These are phyloP conservation scores for Pterophyllum scalare DNA, from an alignment of 2,113 vertebrate species.

Conservation along the genomic window DNA sequence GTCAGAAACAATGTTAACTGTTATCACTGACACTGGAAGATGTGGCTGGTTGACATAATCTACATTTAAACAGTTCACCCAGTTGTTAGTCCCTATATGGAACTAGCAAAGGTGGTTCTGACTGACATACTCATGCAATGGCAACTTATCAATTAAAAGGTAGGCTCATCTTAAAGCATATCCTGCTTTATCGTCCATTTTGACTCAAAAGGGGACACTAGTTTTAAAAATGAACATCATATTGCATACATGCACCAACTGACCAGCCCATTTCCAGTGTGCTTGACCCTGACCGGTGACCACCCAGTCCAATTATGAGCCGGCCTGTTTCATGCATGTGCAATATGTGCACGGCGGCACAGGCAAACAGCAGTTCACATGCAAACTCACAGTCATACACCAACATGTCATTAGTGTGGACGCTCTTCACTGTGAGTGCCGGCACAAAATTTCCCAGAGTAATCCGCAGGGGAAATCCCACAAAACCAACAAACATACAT, in stretches of 20 bases:
- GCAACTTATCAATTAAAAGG: neutral
- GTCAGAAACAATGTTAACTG: conserved; percentile 27
- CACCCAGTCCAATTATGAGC: neutral
- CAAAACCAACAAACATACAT: too few relatives aligned
- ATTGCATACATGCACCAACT: neutral
- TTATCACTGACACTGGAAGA: conserved; percentile 29
- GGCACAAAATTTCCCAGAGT: neutral
- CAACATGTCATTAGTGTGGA: neutral
- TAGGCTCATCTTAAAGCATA: neutral
- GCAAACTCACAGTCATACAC: neutral
- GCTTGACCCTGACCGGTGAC: neutral
- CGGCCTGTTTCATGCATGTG: neutral
- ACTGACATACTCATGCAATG: neutral
- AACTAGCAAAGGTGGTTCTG: neutral
- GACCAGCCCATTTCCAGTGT: neutral
- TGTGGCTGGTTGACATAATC: neutral
- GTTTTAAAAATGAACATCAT: neutral
- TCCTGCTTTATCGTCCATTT: neutral
- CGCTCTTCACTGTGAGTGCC: neutral
- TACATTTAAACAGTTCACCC: neutral
- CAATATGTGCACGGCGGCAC: neutral
- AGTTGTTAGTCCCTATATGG: neutral
- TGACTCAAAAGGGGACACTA: neutral
- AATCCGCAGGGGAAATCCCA: too few relatives aligned
- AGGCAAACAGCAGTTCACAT: neutral